Conservation (phyloP, 2,113 vertebrate species). For the Zosterops pallidus region DNA sequence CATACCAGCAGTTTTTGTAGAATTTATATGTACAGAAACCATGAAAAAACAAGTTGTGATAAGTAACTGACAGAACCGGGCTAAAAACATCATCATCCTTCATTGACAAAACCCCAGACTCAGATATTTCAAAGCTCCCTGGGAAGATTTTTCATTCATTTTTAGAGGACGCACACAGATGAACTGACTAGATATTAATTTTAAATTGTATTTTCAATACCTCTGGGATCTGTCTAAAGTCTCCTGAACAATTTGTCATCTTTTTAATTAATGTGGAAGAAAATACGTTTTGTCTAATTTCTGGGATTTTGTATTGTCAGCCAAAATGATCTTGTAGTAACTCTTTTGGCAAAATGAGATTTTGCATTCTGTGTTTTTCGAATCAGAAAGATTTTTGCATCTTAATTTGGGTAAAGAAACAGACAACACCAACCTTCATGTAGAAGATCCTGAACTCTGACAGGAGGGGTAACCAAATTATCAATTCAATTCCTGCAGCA, state of each 20-base stretch:
- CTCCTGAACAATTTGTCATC: background rate
- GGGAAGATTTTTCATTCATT: background rate
- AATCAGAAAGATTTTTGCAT: background rate
- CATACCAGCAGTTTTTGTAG: background rate
- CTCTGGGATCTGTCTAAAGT: background rate
- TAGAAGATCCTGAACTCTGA: background rate
- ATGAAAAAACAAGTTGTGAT: background rate
- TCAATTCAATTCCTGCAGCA: background rate
- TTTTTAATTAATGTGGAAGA: background rate
- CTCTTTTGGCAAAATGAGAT: background rate
- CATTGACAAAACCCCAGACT: background rate
- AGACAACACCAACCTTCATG: background rate
- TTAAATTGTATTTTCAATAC: background rate
- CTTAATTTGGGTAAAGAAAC: background rate
- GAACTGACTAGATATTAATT: background rate
- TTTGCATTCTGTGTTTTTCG: background rate
- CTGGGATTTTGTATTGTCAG: background rate
- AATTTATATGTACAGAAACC: background rate
- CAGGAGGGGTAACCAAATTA: conserved; percentile 6
- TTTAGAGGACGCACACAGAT: background rate
- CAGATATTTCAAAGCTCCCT: background rate
- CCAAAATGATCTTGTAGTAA: background rate
- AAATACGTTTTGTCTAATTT: background rate
- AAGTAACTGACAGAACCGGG: background rate
- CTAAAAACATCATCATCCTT: background rate